Evolutionary conservation across 2,888 invertebrate genomes (phyloP).

Genomic region (Metopia argyrocephala): DNA sequence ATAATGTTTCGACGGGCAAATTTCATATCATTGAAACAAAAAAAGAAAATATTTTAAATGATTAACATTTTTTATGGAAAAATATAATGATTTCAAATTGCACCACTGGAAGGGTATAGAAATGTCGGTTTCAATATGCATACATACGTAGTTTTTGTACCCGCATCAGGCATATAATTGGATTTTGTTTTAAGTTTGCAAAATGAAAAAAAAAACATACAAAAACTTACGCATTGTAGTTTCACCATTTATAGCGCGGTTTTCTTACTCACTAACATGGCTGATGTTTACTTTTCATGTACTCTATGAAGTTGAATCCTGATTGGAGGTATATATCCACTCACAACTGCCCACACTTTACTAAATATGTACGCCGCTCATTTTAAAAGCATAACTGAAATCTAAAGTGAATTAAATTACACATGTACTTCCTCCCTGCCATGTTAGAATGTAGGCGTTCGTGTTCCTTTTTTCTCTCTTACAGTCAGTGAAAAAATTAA

Average conservation of each 20-base stretch:
- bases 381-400: slow-evolving; percentile 8
- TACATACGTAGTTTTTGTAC: slow-evolving; percentile 23
- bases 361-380: neutral
- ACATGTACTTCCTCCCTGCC: neutral
- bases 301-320: too few relatives aligned
- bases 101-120: too few relatives aligned
- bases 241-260: slow-evolving; percentile 1
- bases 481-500: neutral
- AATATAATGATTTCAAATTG: too few relatives aligned
- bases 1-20: too few relatives aligned
- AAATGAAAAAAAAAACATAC: slow-evolving; percentile 8
- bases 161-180: slow-evolving; percentile 33
- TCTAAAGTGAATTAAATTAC: slow-evolving; percentile 25
- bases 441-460: neutral
- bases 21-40: too few relatives aligned
- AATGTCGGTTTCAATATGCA: neutral
- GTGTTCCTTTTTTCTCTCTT: neutral
- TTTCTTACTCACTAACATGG: neutral
- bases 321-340: neutral
- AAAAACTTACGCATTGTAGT: slow-evolving; percentile 34
- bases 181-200: slow-evolving; percentile 2
- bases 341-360: neutral
- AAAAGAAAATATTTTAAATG: too few relatives aligned
- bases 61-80: too few relatives aligned
- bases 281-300: slow-evolving; percentile 27